Base-by-base conservation (phyloP, 2,113 vertebrate species). In the Maccullochella peelii region DNA sequence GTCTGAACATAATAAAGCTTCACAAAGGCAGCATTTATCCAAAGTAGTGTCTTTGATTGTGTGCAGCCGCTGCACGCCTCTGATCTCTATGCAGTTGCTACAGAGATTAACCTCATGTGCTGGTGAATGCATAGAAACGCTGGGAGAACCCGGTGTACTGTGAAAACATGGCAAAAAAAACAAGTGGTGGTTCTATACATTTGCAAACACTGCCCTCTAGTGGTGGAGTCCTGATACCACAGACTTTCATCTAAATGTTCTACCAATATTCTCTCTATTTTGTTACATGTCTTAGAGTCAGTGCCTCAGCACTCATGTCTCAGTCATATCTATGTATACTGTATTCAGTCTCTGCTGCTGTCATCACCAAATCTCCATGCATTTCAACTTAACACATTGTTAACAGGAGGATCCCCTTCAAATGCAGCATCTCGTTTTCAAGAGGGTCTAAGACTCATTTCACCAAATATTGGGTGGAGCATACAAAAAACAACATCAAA, bases 131-230 rank as follows among this genome's bases (percentile, higher is more conserved):
- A 54, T 40, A 33, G 23, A n/a, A 21, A 52, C 8, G 44, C 25
- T 40, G 52, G 4, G 59, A 72, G 74, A 79, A 70, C 50, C 44
- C 3, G 27, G 18, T 16, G 57, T 62, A 36, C 36, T 21, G 15
- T 38, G 15, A 21, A 66, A 36, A 57, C 25, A 36, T 7, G 30
- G 12, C 54, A 16, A 27, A 66, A 33, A 49, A 47, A 16, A n/a
- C 15, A 1, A 8, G 55, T 4, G 7, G 27, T 9, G 55, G 3
- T 3, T 47, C 36, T 2, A 38, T 23, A 70, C 7, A 3, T 72
- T 54, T 25, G 83, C 38, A 69, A 70, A 88, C 80, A 86, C 4
- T 82, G 92, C 87, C 77, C 80, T 73, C 92, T 88, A 70, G 82
- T 91, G 92, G 82, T 12, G 11, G 36, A 1, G 0, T 8, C 2